These are phyloP conservation scores for Stigmatopora nigra DNA, from an alignment of 2,113 vertebrate genomes.

Conservation along the genomic window DNA sequence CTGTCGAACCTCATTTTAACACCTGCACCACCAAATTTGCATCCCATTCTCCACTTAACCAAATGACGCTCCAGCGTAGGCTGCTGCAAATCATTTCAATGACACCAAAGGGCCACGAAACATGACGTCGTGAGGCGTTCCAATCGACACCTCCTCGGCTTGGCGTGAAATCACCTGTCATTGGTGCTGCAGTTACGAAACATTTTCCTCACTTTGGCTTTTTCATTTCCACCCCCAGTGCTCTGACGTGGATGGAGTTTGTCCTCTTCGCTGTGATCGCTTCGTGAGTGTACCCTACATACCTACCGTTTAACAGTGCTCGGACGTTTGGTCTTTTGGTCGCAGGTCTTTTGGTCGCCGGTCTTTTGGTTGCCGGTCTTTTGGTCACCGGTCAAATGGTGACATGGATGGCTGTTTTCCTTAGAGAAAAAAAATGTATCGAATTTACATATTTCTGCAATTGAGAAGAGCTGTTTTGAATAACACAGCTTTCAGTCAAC, in stretches of 20 bases:
- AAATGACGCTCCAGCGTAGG: conserved; percentile 18
- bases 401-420: not conserved
- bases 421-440: not conserved
- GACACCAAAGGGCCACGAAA: conserved; percentile 7
- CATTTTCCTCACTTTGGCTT: not conserved
- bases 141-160: conserved; percentile 30
- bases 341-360: no score
- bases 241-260: conserved; percentile 45
- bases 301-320: no score
- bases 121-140: not conserved
- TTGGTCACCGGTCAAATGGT: no score
- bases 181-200: not conserved
- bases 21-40: conserved; percentile 26
- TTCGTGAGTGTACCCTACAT: conserved; percentile 42
- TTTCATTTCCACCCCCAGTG: conserved; percentile 36
- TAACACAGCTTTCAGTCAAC: not conserved
- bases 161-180: not conserved
- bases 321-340: no score
- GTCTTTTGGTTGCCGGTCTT: no score
- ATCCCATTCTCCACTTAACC: conserved; percentile 30
- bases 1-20: conserved; percentile 14
- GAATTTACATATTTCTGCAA: not conserved
- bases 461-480: not conserved
- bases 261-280: conserved; percentile 60
- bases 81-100: conserved; percentile 1